Conservation (phyloP, 92 coral and sea anemone genomes). For the Epizoanthus rinbou region DNA sequence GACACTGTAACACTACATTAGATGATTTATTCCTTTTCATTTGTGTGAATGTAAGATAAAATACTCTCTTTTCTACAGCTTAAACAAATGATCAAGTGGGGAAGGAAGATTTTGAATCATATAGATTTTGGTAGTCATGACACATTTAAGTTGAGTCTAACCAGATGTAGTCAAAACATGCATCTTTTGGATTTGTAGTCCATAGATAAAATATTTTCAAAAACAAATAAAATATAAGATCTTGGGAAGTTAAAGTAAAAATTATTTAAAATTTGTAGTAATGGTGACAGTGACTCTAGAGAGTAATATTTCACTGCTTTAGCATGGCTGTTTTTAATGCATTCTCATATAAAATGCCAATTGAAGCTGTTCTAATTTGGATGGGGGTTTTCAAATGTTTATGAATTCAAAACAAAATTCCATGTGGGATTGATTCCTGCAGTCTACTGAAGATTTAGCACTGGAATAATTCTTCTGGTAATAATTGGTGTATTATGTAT, state of each 20-base stretch:
- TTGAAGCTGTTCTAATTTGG: neutral
- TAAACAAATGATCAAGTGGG: neutral
- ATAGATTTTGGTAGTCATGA: neutral
- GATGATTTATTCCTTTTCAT: neutral
- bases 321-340: too few relatives aligned
- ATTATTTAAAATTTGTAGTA: too few relatives aligned
- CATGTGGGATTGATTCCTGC: neutral
- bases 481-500: neutral
- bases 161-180: slow-evolving; percentile 32
- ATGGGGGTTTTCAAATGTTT: neutral
- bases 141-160: slow-evolving; percentile 1
- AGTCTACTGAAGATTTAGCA: neutral
- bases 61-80: too few relatives aligned
- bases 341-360: neutral
- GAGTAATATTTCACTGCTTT: too few relatives aligned
- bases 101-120: neutral
- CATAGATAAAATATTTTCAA: neutral
- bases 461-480: neutral
- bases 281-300: too few relatives aligned
- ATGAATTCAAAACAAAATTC: neutral
- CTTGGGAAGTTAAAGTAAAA: neutral
- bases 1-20: neutral
- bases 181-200: neutral
- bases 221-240: neutral
- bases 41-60: neutral